Base-by-base conservation (phyloP, 2,797 vertebrate species). In the Pseudomugil tenellus region DNA sequence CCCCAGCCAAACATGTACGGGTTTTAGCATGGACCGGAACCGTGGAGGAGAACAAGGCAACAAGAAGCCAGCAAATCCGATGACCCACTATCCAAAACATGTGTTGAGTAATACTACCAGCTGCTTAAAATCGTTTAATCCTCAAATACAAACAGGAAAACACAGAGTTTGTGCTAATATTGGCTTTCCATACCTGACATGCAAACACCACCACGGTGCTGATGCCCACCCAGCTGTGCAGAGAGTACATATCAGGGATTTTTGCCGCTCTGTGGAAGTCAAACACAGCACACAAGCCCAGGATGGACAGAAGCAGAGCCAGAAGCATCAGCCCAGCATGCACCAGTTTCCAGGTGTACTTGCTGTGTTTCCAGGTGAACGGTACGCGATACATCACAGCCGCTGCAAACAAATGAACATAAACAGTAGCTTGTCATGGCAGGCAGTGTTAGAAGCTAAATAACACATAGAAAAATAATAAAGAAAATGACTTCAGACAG, bases 151-250 rank as follows among this genome's bases (percentile, higher is more conserved):
- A 16, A 19, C 39, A 41, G 19, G 39, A 39, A 6, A 16, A 43
- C 17, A 19, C 39, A 19, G 39, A 16, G 6, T 19, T 7, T 34
- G n/a, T 31, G 26, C 11, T 26, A 23, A 16, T 13, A 9, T 31
- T 1, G 31, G 29, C n/a, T 1, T 29, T 35, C 3, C 6, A 3
- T 32, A 84, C 80, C 83, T 83, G 66, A 16, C 65, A 17, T 13
- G 69, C 41, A 62, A 83, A 87, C 41, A 67, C 10, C 0, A 54
- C 6, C 28, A 77, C 71, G n/a, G 79, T 65, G 0, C 26, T 56
- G 56, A 86, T 35, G 74, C 74, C 78, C 60, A 77, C 58, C 77
- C 72, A 77, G 63, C 79, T 82, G 67, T 85, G 75, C 62, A 76
- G 49, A 29, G 80, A 81, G 68, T 67, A 78, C 55, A 78, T 13